These are phyloP conservation scores for Mustela lutreola DNA, from an alignment of 2,113 vertebrate genomes.

Conservation along the genomic window DNA sequence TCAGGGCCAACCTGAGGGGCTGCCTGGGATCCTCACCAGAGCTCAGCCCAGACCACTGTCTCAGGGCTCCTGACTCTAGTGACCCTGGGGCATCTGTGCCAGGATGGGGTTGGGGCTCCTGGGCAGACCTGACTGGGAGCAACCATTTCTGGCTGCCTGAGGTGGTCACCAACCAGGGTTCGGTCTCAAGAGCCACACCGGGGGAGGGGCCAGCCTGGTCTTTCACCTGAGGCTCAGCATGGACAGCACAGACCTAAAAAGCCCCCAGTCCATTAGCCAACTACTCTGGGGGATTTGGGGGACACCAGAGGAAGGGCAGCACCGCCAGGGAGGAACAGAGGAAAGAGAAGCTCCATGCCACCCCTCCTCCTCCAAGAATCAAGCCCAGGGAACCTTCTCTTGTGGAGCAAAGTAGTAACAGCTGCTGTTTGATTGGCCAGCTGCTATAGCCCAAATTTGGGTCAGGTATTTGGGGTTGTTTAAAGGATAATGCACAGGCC, in stretches of 20 bases:
- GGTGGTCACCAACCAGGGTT: not conserved
- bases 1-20: not conserved
- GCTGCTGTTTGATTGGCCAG: too few species aligned
- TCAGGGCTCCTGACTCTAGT: not conserved
- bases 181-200: not conserved
- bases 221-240: fast-evolving
- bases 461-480: too few species aligned
- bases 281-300: not conserved
- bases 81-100: not conserved
- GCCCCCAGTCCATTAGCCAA: too few species aligned
- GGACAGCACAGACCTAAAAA: not conserved
- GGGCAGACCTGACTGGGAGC: not conserved
- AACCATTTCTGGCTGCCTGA: not conserved
- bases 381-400: not conserved
- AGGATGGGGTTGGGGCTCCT: not conserved
- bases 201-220: not conserved
- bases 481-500: too few species aligned
- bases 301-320: too few species aligned
- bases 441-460: too few species aligned
- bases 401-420: not conserved
- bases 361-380: too few species aligned
- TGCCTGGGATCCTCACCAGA: not conserved
- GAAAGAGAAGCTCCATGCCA: fast-evolving
- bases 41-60: not conserved
- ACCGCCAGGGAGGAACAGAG: not conserved